phyloP scores from a whole-genome alignment of 2,888 invertebrate genomes.

The Mantis religiosa region DNA sequence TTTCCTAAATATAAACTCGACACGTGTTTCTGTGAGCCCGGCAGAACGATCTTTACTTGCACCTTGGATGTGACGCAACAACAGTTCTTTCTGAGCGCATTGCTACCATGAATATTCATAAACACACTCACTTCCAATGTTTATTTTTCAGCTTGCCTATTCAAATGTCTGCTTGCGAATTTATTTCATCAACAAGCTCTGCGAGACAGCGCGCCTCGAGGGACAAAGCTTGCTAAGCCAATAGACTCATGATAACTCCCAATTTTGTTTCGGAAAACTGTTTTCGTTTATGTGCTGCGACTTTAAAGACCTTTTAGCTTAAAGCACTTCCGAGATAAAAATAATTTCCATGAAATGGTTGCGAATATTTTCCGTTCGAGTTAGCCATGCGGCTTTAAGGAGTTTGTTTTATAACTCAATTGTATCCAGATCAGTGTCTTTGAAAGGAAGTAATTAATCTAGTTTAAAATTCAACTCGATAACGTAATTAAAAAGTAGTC shows the following conservation, averaged over 20 bases:
- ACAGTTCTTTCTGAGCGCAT: background rate
- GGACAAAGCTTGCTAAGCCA: background rate
- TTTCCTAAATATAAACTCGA: too few relatives aligned
- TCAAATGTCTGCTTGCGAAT: background rate
- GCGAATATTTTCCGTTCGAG: background rate
- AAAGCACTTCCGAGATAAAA: background rate
- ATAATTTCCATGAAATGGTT: background rate
- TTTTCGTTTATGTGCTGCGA: background rate
- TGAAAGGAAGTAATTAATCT: too few relatives aligned
- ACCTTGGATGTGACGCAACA: background rate
- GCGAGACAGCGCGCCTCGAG: background rate
- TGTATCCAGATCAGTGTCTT: too few relatives aligned
- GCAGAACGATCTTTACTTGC: background rate
- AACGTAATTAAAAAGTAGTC: too few relatives aligned
- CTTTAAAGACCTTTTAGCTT: background rate
- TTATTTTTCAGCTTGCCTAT: background rate
- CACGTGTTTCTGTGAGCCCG: too few relatives aligned
- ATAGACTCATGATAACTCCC: background rate
- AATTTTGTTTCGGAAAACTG: background rate
- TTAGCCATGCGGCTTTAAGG: background rate
- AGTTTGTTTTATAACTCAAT: background rate
- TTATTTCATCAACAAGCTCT: background rate
- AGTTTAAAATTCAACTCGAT: too few relatives aligned
- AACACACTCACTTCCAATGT: background rate
- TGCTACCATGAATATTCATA: background rate